A percentile compares a stretch with the other conserved stretches of the same genome.
These are phyloP conservation scores for Sarcophaga peregrina DNA, from an alignment of 1,140 invertebrate genomes.

Conservation along the genomic window DNA sequence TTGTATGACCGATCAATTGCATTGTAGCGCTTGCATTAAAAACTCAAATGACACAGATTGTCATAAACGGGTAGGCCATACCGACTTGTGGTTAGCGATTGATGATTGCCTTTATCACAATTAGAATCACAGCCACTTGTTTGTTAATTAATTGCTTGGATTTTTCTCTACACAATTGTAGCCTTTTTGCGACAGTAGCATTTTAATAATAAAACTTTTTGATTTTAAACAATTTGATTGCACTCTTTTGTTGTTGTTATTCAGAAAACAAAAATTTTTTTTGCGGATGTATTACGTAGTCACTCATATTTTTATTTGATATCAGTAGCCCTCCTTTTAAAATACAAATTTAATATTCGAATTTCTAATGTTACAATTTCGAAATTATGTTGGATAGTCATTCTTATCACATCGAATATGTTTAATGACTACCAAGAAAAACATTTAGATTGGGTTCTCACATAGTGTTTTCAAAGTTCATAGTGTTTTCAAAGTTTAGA, in stretches of 20 bases:
- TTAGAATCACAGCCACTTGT: constrained; percentile 1
- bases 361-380: too few species aligned
- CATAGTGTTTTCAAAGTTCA: too few species aligned
- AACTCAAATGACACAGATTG: constrained; percentile 3
- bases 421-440: too few species aligned
- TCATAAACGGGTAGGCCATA: not conserved
- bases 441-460: too few species aligned
- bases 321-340: constrained; percentile 3
- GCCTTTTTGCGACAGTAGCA: not conserved
- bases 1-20: not conserved
- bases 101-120: not conserved
- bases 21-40: not conserved
- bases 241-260: too few species aligned
- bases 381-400: too few species aligned
- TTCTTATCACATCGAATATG: too few species aligned
- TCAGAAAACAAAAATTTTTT: not conserved
- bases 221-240: not conserved
- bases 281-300: constrained; percentile 34
- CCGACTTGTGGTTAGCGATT: not conserved
- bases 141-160: constrained; percentile 39
- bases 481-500: too few species aligned
- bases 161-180: not conserved
- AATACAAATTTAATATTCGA: not conserved
- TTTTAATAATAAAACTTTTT: constrained; percentile 12
- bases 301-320: not conserved